phyloP scores from a whole-genome alignment of 2,113 vertebrate species.

The Tympanuchus pallidicinctus region DNA sequence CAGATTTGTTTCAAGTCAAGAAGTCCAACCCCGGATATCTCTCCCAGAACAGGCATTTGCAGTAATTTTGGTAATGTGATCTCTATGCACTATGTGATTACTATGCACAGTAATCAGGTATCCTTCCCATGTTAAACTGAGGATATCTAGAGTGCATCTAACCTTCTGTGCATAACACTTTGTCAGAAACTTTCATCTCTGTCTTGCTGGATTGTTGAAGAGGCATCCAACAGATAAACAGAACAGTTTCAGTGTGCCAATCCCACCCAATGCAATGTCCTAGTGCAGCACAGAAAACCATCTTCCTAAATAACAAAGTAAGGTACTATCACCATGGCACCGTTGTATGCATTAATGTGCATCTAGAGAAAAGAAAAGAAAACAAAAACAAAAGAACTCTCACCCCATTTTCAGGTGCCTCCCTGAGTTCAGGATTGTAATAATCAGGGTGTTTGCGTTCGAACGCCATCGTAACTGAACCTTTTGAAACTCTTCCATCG shows the following conservation, averaged over 20 bases:
- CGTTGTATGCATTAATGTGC: constrained; percentile 8
- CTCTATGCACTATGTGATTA: neutral
- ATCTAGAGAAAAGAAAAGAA: neutral
- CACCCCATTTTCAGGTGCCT: constrained; percentile 65
- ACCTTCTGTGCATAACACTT: neutral
- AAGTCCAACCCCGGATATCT: neutral
- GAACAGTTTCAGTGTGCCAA: neutral
- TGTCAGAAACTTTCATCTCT: neutral
- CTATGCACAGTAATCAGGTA: neutral
- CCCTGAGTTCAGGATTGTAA: constrained; percentile 66
- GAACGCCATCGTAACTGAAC: constrained; percentile 61
- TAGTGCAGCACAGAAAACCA: neutral
- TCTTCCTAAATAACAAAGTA: neutral
- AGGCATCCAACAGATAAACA: neutral
- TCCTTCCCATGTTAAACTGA: neutral
- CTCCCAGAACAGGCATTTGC: neutral
- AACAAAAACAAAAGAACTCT: constrained; percentile 68
- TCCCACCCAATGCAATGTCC: neutral
- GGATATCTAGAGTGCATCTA: neutral
- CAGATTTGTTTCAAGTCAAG: neutral
- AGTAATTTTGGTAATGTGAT: neutral
- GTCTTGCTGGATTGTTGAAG: neutral
- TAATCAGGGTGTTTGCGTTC: constrained; percentile 62
- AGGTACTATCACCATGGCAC: constrained; percentile 24
- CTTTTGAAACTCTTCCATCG: constrained; percentile 71